A percentile compares a stretch with the other conserved stretches of the same genome.
phyloP scores from a whole-genome alignment of 2,113 vertebrate genomes.

The Menura novaehollandiae region DNA sequence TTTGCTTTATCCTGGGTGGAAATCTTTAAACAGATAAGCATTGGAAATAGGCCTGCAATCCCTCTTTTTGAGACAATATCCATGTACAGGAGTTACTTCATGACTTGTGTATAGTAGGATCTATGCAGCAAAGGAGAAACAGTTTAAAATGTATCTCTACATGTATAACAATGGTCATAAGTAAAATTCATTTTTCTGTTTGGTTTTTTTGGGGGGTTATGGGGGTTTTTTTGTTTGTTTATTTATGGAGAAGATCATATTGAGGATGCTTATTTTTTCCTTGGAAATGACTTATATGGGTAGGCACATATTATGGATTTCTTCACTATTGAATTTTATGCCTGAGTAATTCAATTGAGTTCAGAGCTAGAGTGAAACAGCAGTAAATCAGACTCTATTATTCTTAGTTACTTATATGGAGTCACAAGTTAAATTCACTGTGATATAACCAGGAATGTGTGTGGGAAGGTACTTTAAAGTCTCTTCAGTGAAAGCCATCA shows the following conservation, averaged over 20 bases:
- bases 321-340: constrained; percentile 48
- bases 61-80: not conserved
- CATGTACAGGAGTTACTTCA: not conserved
- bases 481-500: not conserved
- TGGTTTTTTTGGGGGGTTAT: not conserved
- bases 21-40: constrained; percentile 52
- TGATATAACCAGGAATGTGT: not conserved
- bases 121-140: not conserved
- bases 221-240: not conserved
- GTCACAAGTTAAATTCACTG: not conserved
- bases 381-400: constrained; percentile 38
- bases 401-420: constrained; percentile 20
- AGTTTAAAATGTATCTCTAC: not conserved
- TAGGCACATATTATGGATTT: constrained; percentile 20
- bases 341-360: constrained; percentile 36
- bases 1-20: constrained; percentile 24
- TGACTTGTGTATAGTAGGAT: not conserved
- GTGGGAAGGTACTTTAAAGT: constrained; percentile 1
- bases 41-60: constrained; percentile 7
- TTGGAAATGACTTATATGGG: not conserved
- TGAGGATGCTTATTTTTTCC: not conserved
- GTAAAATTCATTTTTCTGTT: not conserved
- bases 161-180: not conserved
- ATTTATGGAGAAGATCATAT: not conserved
- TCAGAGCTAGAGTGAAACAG: not conserved